Conservation (phyloP, 2,797 vertebrate species). For the Eulemur albifrons region DNA sequence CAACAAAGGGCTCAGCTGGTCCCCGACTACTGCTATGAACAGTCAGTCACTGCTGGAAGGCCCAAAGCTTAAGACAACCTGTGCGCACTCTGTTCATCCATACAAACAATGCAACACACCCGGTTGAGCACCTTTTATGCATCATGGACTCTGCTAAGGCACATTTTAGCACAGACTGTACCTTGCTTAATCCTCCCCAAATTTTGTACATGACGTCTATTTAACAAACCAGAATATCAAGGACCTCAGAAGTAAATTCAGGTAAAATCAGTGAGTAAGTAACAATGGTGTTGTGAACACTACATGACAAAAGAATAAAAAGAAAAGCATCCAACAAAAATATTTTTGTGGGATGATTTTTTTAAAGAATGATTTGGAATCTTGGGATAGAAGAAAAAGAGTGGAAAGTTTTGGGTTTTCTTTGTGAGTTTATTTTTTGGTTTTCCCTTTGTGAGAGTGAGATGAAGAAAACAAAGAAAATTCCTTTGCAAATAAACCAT, state of each 20-base stretch:
- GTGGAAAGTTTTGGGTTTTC: not conserved
- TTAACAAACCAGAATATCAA: not conserved
- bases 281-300: not conserved
- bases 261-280: not conserved
- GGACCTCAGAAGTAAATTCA: not conserved
- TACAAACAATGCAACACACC: not conserved
- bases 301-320: not conserved
- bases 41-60: not conserved
- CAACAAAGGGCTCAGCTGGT: not conserved
- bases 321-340: not conserved
- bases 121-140: not conserved
- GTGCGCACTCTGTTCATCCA: not conserved
- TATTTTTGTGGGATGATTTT: not conserved
- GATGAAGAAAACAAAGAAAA: constrained; percentile 36
- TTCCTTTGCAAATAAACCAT: constrained; percentile 58
- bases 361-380: constrained; percentile 30
- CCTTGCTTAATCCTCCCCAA: not conserved
- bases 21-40: not conserved
- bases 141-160: not conserved
- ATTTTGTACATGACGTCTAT: not conserved
- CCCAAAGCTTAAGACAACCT: too few species aligned
- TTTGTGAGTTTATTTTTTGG: not conserved
- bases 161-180: not conserved
- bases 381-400: not conserved
- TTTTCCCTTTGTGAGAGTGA: constrained; percentile 34